Evolutionary conservation across 2,888 invertebrate species (phyloP), one percentile per base, ranked within the genome.

Genomic region (Smittia aterrima): DNA sequence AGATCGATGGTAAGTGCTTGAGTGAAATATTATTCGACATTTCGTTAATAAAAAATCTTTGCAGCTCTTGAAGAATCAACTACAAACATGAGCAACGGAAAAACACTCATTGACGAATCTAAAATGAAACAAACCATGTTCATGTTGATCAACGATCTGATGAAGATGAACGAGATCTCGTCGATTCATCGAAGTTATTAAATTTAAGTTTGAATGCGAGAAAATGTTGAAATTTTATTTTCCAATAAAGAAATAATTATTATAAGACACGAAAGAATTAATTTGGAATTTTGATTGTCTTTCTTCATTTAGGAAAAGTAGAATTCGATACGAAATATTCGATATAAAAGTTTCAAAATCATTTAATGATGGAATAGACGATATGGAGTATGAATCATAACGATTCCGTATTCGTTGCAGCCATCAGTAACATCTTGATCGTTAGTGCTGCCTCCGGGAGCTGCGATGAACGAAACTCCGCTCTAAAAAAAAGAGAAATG

Each of bases 381-480:
- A 22, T 96, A 84, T 81, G 91, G 92, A 18, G 97, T 97, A 81
- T 98, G 97, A 3, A 92, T 90, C 79, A 98, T 83, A 1, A 89
- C 87, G 77, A 98, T 94, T 74, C 88, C 88, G 82, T 97, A 93
- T 77, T 97, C 93, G 81, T 98, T 88, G 82, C 98, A 98, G 16
- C 98, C 97, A 66, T 90, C 86, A 76, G 95, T 91, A 7, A 99
- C 93, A 77, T 89, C 91, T 72, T 88, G 87, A 81, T 99, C 98
- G 81, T 97, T 98, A 78, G 90, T 95, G 1, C 98, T 98, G 9
- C 98, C 98, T 0, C 94, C 86, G 11, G 98, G 98, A 80, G 96
- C 95, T 73, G 90, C 96, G 78, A 99, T 93, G 83, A 89, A 98
- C 66, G 90, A 87, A 20, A 97, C 98, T 18, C 98, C 98, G 80